Conservation (phyloP, 2,113 vertebrate species). For the Nematolebias whitei region DNA sequence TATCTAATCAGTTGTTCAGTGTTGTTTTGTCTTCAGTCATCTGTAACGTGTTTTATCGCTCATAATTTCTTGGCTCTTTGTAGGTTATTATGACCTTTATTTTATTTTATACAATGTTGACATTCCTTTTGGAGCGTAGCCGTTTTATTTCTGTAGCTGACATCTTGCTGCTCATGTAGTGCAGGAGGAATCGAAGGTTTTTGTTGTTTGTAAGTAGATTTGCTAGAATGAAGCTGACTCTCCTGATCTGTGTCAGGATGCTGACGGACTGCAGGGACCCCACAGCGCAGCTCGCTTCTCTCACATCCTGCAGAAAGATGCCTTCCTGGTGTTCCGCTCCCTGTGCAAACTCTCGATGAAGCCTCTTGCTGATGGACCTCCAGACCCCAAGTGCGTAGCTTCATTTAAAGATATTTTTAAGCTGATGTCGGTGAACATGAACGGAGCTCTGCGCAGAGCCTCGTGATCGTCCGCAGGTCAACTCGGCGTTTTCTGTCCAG, state of each 20-base stretch:
- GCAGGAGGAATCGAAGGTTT: too few species aligned
- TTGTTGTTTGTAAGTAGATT: too few species aligned
- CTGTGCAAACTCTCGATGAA: constrained; percentile 99
- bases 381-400: constrained; percentile 91
- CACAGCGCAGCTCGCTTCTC: constrained; percentile 87
- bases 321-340: constrained; percentile 95
- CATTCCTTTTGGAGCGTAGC: too few species aligned
- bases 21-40: too few species aligned
- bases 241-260: constrained; percentile 79
- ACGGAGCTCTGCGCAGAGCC: neutral
- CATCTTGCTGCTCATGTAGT: too few species aligned
- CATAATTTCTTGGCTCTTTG: neutral
- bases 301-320: constrained; percentile 95
- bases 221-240: too few species aligned
- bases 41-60: neutral
- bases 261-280: constrained; percentile 82
- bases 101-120: neutral
- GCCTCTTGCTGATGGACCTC: constrained; percentile 95
- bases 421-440: too few species aligned
- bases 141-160: too few species aligned
- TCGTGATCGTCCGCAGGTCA: constrained; percentile 9
- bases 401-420: too few species aligned
- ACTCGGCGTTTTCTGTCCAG: constrained; percentile 35
- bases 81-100: neutral
- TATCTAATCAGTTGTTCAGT: too few species aligned